Percentiles rank a stretch among this genome's conserved stretches.
These are phyloP conservation scores for Nemurella pictetii DNA, from an alignment of 2,888 invertebrate species.

Conservation along the genomic window DNA sequence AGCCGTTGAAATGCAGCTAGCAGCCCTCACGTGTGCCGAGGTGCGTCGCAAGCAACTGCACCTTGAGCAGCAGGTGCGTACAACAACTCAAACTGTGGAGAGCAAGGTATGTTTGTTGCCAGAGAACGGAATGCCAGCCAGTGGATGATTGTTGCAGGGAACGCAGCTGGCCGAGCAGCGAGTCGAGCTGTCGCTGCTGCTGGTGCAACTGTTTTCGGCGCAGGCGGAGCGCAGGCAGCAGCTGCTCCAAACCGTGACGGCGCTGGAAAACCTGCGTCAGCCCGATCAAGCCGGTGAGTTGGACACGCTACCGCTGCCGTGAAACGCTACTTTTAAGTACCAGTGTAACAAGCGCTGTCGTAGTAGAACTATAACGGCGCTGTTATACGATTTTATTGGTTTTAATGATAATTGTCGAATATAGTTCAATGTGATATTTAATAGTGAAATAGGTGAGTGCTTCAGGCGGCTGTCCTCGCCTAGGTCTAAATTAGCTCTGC, in stretches of 20 bases:
- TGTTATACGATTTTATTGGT: too few relatives aligned
- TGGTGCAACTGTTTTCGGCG: conserved; percentile 70
- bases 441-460: too few relatives aligned
- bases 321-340: too few relatives aligned
- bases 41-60: conserved; percentile 69
- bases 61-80: conserved; percentile 63
- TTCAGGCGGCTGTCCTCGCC: too few relatives aligned
- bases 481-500: too few relatives aligned
- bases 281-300: conserved; percentile 48
- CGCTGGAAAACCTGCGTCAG: conserved; percentile 64
- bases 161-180: conserved; percentile 70
- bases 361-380: too few relatives aligned
- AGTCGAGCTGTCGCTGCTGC: conserved; percentile 64
- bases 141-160: conserved; percentile 51
- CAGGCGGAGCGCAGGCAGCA: conserved; percentile 67
- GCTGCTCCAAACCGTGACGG: conserved; percentile 67
- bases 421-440: too few relatives aligned
- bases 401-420: too few relatives aligned
- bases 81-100: background rate
- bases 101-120: background rate
- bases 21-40: conserved; percentile 71
- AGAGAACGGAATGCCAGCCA: too few relatives aligned
- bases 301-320: too few relatives aligned
- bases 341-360: too few relatives aligned
- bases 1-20: conserved; percentile 70